Conservation (phyloP, 2,797 vertebrate species). For the Syngnathus rostellatus region DNA sequence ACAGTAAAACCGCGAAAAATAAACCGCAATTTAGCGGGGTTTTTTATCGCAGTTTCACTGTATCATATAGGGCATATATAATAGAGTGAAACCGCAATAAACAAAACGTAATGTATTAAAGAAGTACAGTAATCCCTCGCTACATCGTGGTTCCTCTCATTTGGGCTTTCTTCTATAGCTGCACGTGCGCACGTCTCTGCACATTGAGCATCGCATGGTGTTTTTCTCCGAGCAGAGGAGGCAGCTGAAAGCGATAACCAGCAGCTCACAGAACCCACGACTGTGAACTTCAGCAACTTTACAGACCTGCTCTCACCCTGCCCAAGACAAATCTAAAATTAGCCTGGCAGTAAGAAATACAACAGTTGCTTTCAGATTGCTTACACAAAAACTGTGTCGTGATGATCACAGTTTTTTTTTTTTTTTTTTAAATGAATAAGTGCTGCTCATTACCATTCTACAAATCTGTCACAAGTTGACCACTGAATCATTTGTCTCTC, state of each 20-base stretch:
- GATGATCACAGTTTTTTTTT: conserved; percentile 1
- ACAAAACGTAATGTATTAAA: too few species aligned
- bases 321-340: conserved; percentile 38
- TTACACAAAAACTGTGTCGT: neutral
- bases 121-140: too few species aligned
- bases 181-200: neutral
- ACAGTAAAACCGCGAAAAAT: too few species aligned
- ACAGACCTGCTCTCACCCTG: conserved; percentile 33
- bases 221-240: conserved; percentile 43
- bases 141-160: too few species aligned
- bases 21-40: too few species aligned
- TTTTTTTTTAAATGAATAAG: neutral
- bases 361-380: conserved; percentile 13
- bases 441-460: conserved; percentile 9
- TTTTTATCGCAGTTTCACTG: too few species aligned
- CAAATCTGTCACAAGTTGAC: conserved; percentile 15
- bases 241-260: conserved; percentile 41
- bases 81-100: too few species aligned
- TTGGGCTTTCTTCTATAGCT: neutral
- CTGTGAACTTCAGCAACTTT: conserved; percentile 51
- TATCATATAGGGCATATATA: too few species aligned
- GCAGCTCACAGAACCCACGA: conserved; percentile 38
- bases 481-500: conserved; percentile 14
- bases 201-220: conserved; percentile 1
- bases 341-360: conserved; percentile 21